Evolutionary conservation across 2,888 invertebrate genomes (phyloP).

Genomic region (Ennomos quercinarius): DNA sequence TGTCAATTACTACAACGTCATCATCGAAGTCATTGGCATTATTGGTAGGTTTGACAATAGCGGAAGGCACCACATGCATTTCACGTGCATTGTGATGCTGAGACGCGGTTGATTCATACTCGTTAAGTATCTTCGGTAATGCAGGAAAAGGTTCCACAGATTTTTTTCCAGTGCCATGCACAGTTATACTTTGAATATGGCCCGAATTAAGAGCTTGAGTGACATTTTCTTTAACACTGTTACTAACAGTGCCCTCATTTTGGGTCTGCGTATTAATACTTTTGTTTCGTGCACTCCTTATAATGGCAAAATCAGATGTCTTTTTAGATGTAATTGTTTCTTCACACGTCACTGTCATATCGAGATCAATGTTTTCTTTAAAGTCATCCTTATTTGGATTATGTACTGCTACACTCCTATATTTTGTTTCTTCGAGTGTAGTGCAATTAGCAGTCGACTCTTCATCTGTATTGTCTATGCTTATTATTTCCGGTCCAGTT

Average conservation of each 20-base stretch:
- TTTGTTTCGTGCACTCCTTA: slow-evolving; percentile 18
- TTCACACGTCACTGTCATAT: slow-evolving; percentile 20
- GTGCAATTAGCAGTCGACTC: not conserved
- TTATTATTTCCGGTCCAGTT: not conserved
- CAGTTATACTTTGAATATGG: not conserved
- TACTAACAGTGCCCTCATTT: not conserved
- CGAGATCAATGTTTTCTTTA: slow-evolving; percentile 18
- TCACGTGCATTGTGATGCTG: not conserved
- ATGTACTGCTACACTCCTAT: not conserved
- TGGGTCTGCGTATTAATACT: slow-evolving; percentile 1
- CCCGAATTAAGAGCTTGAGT: not conserved
- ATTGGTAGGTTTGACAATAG: too few relatives aligned
- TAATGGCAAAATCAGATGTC: not conserved
- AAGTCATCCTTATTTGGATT: slow-evolving; percentile 6
- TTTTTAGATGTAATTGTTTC: slow-evolving; percentile 6
- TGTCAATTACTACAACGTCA: slow-evolving; percentile 33
- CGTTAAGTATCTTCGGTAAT: not conserved
- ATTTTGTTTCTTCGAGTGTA: not conserved
- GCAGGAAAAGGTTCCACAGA: not conserved
- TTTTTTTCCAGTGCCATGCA: not conserved
- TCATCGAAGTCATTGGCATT: slow-evolving; percentile 17
- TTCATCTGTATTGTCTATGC: not conserved
- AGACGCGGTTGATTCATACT: not conserved
- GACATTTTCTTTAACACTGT: not conserved
- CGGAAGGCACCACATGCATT: not conserved